phyloP scores from a whole-genome alignment of 2,797 vertebrate species.

The Micromesistius poutassou region DNA sequence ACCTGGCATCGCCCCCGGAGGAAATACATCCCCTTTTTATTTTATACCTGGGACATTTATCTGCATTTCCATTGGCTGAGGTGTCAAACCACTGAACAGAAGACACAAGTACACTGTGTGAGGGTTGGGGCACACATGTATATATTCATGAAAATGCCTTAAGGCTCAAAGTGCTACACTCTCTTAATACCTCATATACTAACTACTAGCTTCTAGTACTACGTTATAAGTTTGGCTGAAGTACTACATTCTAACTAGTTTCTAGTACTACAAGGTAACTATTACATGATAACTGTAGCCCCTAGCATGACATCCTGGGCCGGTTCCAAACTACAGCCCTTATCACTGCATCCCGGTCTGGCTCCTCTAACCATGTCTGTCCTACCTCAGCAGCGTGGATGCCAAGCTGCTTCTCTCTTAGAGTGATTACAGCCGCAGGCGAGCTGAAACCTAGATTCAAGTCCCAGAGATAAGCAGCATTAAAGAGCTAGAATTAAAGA shows the following conservation, averaged over 20 bases:
- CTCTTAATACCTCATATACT: not conserved
- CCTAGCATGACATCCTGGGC: not conserved
- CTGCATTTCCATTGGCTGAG: not conserved
- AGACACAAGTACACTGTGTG: not conserved
- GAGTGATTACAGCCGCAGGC: slow-evolving; percentile 67
- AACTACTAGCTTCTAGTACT: not conserved
- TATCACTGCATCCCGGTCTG: not conserved
- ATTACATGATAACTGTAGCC: not conserved
- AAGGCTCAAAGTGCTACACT: not conserved
- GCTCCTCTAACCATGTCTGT: slow-evolving; percentile 14
- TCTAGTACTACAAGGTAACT: not conserved
- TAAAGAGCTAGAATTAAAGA: not conserved
- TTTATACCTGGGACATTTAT: not conserved
- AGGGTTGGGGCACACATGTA: not conserved
- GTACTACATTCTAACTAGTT: not conserved
- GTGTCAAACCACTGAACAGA: not conserved
- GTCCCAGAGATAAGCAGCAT: slow-evolving; percentile 10
- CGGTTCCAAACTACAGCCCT: not conserved
- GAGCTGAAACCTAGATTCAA: slow-evolving; percentile 54
- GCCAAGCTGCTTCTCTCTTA: slow-evolving; percentile 67
- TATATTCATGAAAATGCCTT: not conserved
- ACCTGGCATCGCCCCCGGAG: too few species aligned
- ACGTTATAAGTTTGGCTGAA: not conserved
- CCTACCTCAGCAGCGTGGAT: slow-evolving; percentile 69
- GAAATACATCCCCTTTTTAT: not conserved